Evolutionary conservation across 2,888 invertebrate genomes (phyloP), one percentile per base, ranked within the genome.

Genomic region (Formica aserva): DNA sequence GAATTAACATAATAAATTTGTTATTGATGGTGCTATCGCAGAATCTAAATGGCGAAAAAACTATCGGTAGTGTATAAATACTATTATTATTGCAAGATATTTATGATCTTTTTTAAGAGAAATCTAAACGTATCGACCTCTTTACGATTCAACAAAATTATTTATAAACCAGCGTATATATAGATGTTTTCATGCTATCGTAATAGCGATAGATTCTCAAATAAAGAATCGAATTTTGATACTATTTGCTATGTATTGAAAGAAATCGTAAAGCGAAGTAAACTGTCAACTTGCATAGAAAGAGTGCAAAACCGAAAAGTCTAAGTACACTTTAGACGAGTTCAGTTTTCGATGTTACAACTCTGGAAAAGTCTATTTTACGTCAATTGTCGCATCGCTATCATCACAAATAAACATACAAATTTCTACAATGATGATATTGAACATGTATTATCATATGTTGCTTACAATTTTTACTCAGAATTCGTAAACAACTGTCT

Each of bases 361-460:
- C 41, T 15, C 29, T 3, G 55, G 69, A 67, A 77, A 77, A 38
- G 67, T 77, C 67, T 77, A 65, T 48, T 65, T 22, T 35, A 32
- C 15, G 22, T 15, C 60, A 13, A 75, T 32, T 63, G 45, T 11
- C 32, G 45, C 29, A 22, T 76, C 18, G 38, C 26, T 26, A n/a
- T 55, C 18, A 13, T 66, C 55, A 15, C 41, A 1, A 60, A 62
- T 62, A 32, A 55, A 15, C 26, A 38, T 22, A 38, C 26, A n/a
- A 4, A 4, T 52, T n/a, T 52, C 4, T 38, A 52, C 0, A 38
- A 9, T n/a, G n/a, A 52, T 32, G 18, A 15, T 38, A 38, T 29
- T 29, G 29, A 18, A 52, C 11, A 15, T 1, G 15, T 18, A 18
- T 35, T 48, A 41, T 29, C 48, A 18, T n/a, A 52, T 8, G 48